A percentile compares a stretch with the other conserved stretches of the same genome.
phyloP scores from a whole-genome alignment of 1,140 invertebrate genomes.

The Euura lappo region DNA sequence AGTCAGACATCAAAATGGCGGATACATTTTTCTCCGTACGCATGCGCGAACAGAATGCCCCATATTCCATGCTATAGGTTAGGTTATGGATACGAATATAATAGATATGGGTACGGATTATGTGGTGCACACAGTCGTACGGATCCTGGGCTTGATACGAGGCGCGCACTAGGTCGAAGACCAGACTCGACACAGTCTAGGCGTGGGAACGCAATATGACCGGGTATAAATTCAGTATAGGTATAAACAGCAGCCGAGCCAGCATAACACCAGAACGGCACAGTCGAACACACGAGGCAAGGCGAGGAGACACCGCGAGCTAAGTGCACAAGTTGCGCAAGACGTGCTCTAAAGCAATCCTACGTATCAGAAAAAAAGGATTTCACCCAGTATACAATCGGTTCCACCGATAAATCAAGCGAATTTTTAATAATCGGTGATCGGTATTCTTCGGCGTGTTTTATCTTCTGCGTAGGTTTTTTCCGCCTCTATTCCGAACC shows the following conservation, averaged over 20 bases:
- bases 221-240: slow-evolving; percentile 37
- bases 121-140: slow-evolving; percentile 16
- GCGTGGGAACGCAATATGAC: slow-evolving; percentile 41
- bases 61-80: slow-evolving; percentile 30
- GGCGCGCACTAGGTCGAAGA: slow-evolving; percentile 37
- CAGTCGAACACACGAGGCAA: slow-evolving; percentile 9
- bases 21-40: not conserved
- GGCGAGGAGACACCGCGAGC: not conserved
- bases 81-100: slow-evolving; percentile 11
- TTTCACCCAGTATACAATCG: not conserved
- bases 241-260: not conserved
- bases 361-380: too few relatives aligned
- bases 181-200: slow-evolving; percentile 35
- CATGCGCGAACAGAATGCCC: slow-evolving; percentile 20
- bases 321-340: slow-evolving; percentile 1
- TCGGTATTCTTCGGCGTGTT: too few relatives aligned
- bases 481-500: too few relatives aligned
- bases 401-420: too few relatives aligned
- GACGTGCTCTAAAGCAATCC: not conserved
- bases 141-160: not conserved
- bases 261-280: too few relatives aligned
- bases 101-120: slow-evolving; percentile 24
- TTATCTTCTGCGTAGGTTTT: too few relatives aligned
- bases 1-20: too few relatives aligned
- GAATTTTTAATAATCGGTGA: too few relatives aligned